Conservation (phyloP, 2,797 vertebrate genomes). For the Mergus octosetaceus region DNA sequence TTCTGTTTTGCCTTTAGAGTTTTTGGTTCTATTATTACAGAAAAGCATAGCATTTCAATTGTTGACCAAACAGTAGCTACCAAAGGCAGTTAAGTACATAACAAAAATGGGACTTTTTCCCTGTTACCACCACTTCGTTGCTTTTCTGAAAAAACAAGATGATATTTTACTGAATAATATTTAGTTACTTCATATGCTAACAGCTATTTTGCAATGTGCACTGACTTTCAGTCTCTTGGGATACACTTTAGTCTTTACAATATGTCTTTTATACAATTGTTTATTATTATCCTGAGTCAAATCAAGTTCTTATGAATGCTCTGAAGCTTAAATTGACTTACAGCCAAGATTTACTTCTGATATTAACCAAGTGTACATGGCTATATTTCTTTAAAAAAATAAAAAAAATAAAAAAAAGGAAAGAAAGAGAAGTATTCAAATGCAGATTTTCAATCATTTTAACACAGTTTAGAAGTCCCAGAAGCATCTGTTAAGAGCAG, state of each 20-base stretch:
- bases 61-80: neutral
- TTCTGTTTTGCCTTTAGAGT: neutral
- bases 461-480: neutral
- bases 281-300: neutral
- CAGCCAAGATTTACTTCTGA: neutral
- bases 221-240: neutral
- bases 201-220: neutral
- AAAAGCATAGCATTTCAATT: neutral
- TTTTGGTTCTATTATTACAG: neutral
- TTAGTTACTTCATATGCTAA: neutral
- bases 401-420: no score
- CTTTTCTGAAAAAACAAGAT: neutral
- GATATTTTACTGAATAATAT: neutral
- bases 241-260: neutral
- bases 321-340: neutral
- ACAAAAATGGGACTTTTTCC: neutral
- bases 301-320: neutral
- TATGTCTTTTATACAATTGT: fast-evolving
- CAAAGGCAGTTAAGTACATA: neutral
- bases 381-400: no score
- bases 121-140: neutral
- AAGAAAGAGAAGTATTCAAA: neutral
- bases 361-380: neutral
- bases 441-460: neutral
- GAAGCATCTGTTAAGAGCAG: neutral